phyloP scores from a whole-genome alignment of 2,113 vertebrate genomes.

The Hypomesus transpacificus region DNA sequence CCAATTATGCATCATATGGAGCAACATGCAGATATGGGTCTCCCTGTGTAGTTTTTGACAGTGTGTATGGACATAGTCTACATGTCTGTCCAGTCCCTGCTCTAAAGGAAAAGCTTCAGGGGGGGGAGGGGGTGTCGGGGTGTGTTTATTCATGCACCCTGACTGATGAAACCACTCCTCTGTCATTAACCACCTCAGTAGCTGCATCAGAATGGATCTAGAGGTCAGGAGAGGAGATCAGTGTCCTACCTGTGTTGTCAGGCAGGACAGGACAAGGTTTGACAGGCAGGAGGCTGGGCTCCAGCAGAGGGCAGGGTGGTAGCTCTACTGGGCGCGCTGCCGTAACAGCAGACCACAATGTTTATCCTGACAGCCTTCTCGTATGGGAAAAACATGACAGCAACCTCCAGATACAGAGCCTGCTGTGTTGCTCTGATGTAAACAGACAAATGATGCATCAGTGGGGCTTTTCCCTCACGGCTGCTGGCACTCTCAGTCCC shows the following conservation, averaged over 20 bases:
- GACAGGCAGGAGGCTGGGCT: constrained; percentile 65
- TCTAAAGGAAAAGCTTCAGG: no score
- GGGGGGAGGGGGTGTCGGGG: no score
- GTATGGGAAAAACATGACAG: constrained; percentile 88
- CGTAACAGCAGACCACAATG: constrained; percentile 83
- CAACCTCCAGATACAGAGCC: constrained; percentile 76
- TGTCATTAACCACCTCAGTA: no score
- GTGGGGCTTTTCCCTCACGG: constrained; percentile 68
- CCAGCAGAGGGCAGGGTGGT: constrained; percentile 80
- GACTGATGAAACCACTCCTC: no score
- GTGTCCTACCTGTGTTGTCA: no score
- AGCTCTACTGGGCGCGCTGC: constrained; percentile 83
- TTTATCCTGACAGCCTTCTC: constrained; percentile 83
- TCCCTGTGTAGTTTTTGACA: no score
- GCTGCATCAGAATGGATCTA: constrained; percentile 12
- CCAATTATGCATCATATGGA: no score
- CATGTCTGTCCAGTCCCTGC: no score
- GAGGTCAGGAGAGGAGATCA: constrained; percentile 68
- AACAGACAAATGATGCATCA: constrained; percentile 84
- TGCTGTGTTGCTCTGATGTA: constrained; percentile 78
- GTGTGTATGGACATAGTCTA: no score
- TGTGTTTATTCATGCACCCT: no score
- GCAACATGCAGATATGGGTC: no score
- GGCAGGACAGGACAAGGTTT: no score
- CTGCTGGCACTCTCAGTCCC: constrained; percentile 23